Evolutionary conservation across 2,888 invertebrate species (phyloP), one percentile per base, ranked within the genome.

Genomic region (Reticulitermes lucifugus): DNA sequence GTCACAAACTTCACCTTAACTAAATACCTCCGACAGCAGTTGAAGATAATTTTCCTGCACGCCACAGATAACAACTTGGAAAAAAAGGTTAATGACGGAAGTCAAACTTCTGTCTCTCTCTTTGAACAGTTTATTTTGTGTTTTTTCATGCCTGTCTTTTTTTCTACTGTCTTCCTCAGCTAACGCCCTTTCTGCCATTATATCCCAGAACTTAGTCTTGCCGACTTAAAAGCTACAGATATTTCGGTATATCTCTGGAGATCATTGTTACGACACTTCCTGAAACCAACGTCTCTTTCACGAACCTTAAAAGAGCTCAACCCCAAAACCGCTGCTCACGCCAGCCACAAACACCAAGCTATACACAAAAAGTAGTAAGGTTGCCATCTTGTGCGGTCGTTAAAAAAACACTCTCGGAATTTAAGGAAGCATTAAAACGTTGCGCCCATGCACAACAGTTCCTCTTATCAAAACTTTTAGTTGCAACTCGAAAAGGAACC

Each of bases 11-110:
- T 79, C 9, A 46, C 55, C 21, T 29, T 25, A n/a, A 79, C 29
- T 59, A 55, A 79, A 79, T 79, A 35, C 55, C 79, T 46, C 29
- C 55, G 9, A 59, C 29, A 55, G 22, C 77, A 59, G 79, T n/a
- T 79, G 79, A 79, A 59, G 59, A 59, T 79, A 79, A 79, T 59
- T 79, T 55, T 55, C 35, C 35, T 18, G 3, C 7, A 25, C 55
- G 10, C 51, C 35, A 25, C 4, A 71, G 35, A 25, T 71, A 29
- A 71, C 71, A 18, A 35, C 25, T 29, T 29, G n/a, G 25, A 71
- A 7, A 35, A 25, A 71, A 71, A 59, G 79, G 55, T 79, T 79
- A 79, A 79, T 79, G 79, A 59, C 79, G 25, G 25, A 79, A 79
- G 59, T 79, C 59, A 71, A 71, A 71, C 7, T 25, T 71, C 71